Evolutionary conservation across 2,797 vertebrate species (phyloP), one percentile per base, ranked within the genome.

Genomic region (Silurus aristotelis): DNA sequence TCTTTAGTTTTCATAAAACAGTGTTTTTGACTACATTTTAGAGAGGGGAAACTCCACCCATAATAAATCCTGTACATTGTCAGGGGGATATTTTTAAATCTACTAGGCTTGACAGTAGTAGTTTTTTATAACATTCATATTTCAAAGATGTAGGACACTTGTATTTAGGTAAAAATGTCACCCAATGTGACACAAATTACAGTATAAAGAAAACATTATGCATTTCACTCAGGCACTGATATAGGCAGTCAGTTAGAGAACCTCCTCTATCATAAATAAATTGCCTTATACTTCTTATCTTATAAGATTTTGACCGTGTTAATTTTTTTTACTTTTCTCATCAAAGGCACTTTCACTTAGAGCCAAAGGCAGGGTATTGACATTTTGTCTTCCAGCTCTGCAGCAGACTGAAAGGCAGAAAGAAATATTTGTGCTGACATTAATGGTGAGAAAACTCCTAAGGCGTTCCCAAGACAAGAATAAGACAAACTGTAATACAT

Each of bases 401-500:
- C 20, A 61, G 56, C 76, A 80, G 14, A 3, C 22, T 48, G 9
- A 80, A 64, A 48, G 1, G 1, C 22, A 80, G 15, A 52, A 67
- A 52, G 15, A 48, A 38, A 52, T 15, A 9, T 80, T 15, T 64
- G 6, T 31, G 43, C 43, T 80, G 63, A 27, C 43, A 6, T 52
- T 66, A 66, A 66, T 67, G 14, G 8, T 27, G 46, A 52, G 78
- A 80, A 80, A 80, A 27, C 43, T 66, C 46, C 78, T 67, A 14
- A 66, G 78, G 78, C 15, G 6, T 22, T 66, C 14, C 52, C 15
- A 80, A 80, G 63, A 19, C 43, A 66, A 19, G 14, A 64, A 22
- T 1, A 64, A 17, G 43, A 27, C 46, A 52, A 80, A 80, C n/a
- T 80, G n/a, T 80, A 52, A 66, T 12, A 22, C 7, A 64, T 48